A percentile compares a stretch with the other conserved stretches of the same genome.
Evolutionary conservation across 2,888 invertebrate species (phyloP).

Genomic region (Eremobia ochroleuca): DNA sequence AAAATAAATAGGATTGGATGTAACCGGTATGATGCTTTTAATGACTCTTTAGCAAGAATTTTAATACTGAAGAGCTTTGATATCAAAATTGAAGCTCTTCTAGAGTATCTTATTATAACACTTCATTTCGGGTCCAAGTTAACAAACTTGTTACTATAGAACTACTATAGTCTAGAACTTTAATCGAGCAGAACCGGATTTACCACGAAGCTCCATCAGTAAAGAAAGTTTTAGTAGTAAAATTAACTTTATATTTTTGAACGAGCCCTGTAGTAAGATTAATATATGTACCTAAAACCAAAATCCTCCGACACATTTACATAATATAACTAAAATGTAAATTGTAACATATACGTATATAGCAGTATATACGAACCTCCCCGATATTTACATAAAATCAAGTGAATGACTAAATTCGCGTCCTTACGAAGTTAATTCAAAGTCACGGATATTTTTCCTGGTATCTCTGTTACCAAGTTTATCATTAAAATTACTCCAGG

Average conservation of each 20-base stretch:
- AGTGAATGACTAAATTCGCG: background rate
- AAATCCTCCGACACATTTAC: background rate
- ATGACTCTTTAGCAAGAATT: background rate
- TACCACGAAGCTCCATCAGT: background rate
- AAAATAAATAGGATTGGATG: background rate
- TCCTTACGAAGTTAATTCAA: constrained; percentile 8
- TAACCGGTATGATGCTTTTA: background rate
- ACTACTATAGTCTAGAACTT: constrained; percentile 2
- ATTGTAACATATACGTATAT: background rate
- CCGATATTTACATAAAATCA: constrained; percentile 15
- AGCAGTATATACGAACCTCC: background rate
- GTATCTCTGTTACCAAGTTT: constrained; percentile 18
- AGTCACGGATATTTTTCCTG: constrained; percentile 13
- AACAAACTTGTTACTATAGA: constrained; percentile 11
- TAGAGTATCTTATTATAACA: constrained; percentile 13
- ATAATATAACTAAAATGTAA: background rate
- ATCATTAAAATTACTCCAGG: constrained; percentile 18
- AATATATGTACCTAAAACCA: background rate
- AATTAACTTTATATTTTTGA: background rate
- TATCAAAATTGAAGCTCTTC: background rate
- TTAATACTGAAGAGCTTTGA: background rate
- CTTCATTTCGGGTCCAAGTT: constrained; percentile 9
- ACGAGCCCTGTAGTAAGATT: background rate
- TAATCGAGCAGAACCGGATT: constrained; percentile 25
- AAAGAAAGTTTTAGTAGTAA: background rate